Conservation (phyloP, 1,140 invertebrate genomes). For the Drosophila sulfurigaster region DNA sequence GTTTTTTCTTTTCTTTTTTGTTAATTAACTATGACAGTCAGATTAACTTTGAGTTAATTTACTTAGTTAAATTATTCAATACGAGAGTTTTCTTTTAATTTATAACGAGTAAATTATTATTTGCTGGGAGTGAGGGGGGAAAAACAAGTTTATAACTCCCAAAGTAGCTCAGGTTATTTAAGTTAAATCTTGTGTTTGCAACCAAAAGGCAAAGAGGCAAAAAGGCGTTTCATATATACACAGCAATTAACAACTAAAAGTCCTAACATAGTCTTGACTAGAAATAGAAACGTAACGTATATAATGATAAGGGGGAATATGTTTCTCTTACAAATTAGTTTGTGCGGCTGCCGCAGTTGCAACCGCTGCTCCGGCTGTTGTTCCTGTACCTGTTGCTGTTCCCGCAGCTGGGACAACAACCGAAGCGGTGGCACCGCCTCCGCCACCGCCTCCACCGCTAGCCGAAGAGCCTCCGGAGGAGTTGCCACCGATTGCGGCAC, state of each 20-base stretch:
- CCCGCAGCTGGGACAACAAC: background rate
- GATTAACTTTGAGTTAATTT: slow-evolving; percentile 55
- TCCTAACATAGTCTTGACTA: background rate
- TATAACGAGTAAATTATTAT: background rate
- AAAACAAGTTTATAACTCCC: slow-evolving; percentile 5
- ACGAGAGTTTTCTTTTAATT: background rate
- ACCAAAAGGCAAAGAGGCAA: background rate
- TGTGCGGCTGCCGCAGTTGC: slow-evolving; percentile 7
- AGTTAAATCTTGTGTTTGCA: slow-evolving; percentile 9
- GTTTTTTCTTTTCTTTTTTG: slow-evolving; percentile 7
- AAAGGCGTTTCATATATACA: slow-evolving; percentile 23
- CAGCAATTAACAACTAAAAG: slow-evolving; percentile 7
- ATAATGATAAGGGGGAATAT: background rate
- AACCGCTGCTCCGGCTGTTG: background rate
- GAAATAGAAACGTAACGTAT: background rate
- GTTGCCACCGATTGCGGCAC: slow-evolving; percentile 12
- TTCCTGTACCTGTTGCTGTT: background rate
- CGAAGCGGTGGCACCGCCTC: slow-evolving; percentile 1
- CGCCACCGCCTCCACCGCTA: background rate
- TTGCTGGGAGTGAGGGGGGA: background rate
- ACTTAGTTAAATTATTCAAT: slow-evolving; percentile 29
- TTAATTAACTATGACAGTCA: slow-evolving; percentile 54
- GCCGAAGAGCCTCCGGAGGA: background rate
- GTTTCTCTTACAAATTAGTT: slow-evolving; percentile 46
- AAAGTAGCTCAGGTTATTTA: slow-evolving; percentile 24